Conservation (phyloP, 2,888 invertebrate species). For the Parelbella ahira region DNA sequence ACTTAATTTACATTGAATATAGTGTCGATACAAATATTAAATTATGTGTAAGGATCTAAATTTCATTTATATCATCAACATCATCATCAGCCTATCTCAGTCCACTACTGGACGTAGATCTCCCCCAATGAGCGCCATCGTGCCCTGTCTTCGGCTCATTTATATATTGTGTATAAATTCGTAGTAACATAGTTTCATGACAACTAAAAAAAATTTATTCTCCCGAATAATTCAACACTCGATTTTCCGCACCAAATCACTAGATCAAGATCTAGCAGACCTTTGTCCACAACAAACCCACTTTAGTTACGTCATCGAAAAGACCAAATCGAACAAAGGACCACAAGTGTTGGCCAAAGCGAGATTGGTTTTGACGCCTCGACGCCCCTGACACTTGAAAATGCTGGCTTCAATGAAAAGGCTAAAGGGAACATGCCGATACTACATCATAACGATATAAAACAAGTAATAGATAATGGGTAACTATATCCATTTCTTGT, state of each 20-base stretch:
- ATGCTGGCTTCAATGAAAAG: slow-evolving; percentile 27
- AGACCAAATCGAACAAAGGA: slow-evolving; percentile 48
- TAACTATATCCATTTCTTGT: slow-evolving; percentile 2
- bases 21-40: too few relatives aligned
- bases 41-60: too few relatives aligned
- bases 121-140: too few relatives aligned
- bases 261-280: slow-evolving; percentile 30
- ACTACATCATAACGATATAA: slow-evolving; percentile 1
- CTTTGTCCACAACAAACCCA: slow-evolving; percentile 37
- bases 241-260: slow-evolving; percentile 24
- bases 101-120: too few relatives aligned
- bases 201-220: too few relatives aligned
- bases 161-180: too few relatives aligned
- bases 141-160: too few relatives aligned
- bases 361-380: slow-evolving; percentile 56
- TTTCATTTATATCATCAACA: too few relatives aligned
- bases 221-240: too few relatives aligned
- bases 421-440: slow-evolving; percentile 15
- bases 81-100: too few relatives aligned
- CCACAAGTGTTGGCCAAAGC: slow-evolving; percentile 31
- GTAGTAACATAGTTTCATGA: too few relatives aligned
- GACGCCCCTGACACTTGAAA: slow-evolving; percentile 47
- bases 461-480: not conserved
- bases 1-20: too few relatives aligned
- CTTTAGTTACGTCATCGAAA: slow-evolving; percentile 41